A percentile compares a stretch with the other conserved stretches of the same genome.
These are phyloP conservation scores for Drosophila prolongata DNA, from an alignment of 2,888 invertebrate genomes.

Conservation along the genomic window DNA sequence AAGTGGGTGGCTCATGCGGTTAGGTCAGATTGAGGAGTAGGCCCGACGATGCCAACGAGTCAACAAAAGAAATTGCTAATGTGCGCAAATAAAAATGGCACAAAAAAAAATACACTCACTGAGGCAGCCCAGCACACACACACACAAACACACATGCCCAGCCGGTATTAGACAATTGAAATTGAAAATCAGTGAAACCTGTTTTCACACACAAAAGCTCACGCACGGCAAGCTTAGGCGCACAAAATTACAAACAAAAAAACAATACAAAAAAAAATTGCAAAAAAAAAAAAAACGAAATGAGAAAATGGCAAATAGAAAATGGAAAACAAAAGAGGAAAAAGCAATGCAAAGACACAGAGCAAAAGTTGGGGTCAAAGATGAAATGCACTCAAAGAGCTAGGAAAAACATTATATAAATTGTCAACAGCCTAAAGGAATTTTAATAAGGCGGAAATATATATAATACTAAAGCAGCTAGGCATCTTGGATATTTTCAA, in stretches of 20 bases:
- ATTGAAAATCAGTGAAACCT: constrained; percentile 75
- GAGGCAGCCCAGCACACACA: constrained; percentile 3
- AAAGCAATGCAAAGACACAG: constrained; percentile 22
- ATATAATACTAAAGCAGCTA: neutral
- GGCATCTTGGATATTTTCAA: neutral
- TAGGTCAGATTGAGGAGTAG: constrained; percentile 36
- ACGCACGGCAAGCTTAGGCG: constrained; percentile 48
- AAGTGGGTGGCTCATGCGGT: constrained; percentile 16
- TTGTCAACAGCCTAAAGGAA: constrained; percentile 1
- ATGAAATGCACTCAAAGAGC: constrained; percentile 19
- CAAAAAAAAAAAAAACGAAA: constrained; percentile 18
- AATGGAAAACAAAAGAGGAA: constrained; percentile 33
- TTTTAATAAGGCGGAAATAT: constrained; percentile 18
- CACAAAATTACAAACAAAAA: constrained; percentile 36
- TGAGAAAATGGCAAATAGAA: constrained; percentile 48
- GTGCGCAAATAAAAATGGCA: constrained; percentile 73
- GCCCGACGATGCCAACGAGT: constrained; percentile 48
- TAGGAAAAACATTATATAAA: constrained; percentile 5
- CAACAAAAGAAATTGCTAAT: constrained; percentile 75
- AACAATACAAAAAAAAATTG: neutral
- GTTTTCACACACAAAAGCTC: constrained; percentile 63
- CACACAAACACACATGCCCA: neutral
- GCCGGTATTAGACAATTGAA: constrained; percentile 64
- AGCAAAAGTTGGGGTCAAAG: constrained; percentile 21
- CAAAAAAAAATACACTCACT: constrained; percentile 52